A percentile compares a stretch with the other conserved stretches of the same genome.
Conservation (phyloP, 2,888 invertebrate genomes). For the Cataglyphis rosenhaueri region DNA sequence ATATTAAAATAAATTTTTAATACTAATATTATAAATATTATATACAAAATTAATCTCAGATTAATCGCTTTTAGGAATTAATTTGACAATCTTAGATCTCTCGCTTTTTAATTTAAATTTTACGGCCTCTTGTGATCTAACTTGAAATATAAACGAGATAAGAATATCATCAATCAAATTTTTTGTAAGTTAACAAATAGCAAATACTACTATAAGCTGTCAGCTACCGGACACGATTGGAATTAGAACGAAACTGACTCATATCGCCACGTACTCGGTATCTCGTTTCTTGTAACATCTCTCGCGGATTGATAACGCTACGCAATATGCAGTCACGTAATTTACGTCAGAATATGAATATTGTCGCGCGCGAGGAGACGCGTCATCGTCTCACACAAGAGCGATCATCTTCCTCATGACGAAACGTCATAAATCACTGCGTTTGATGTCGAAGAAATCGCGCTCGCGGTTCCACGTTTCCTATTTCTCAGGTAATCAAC, state of each 20-base stretch:
- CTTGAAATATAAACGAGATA: background rate
- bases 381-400: conserved; percentile 18
- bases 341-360: conserved; percentile 47
- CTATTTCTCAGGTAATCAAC: conserved; percentile 13
- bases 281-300: conserved; percentile 47
- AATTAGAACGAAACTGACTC: conserved; percentile 40
- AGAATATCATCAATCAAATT: background rate
- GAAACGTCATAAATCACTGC: conserved; percentile 23
- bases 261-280: conserved; percentile 32
- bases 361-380: conserved; percentile 10
- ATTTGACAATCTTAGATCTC: background rate
- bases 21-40: no score
- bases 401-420: conserved; percentile 46
- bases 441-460: conserved; percentile 10
- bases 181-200: conserved; percentile 1
- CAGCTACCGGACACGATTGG: background rate
- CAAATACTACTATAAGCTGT: background rate
- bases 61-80: background rate
- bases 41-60: background rate
- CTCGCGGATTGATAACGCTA: conserved; percentile 37
- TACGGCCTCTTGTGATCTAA: background rate
- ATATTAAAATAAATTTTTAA: no score
- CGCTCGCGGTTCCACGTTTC: background rate
- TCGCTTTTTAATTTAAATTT: background rate
- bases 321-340: conserved; percentile 7